Base-by-base conservation (phyloP, 2,797 vertebrate species). In the Mus caroli region DNA sequence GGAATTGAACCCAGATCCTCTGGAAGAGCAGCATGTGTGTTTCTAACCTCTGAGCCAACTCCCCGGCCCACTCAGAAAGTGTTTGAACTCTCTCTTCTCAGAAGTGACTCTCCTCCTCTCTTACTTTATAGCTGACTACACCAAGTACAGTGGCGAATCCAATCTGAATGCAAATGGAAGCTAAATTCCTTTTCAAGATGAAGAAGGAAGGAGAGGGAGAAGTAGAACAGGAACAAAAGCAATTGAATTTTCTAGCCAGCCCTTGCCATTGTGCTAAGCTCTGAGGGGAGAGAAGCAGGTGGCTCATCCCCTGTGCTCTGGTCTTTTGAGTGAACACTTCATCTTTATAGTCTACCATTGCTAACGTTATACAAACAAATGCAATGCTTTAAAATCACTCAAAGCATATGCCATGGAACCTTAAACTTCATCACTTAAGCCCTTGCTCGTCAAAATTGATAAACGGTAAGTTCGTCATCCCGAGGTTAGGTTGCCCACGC, bases 401-500 rank as follows among this genome's bases (percentile, higher is more conserved):
- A 75, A 93, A 93, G 67, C 28, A 19, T 24, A 69, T 5, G 37
- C 46, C 46, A 78, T 7, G 37, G 93, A 91, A 54, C 62, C 90
- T 84, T 71, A 84, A 77, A 89, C 88, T 62, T 79, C 69, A 31
- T 86, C 52, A 58, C 40, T 87, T 92, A 94, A 93, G 82, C 24
- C 71, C 26, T 56, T 12, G 34, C 82, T 10, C 60, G 90, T 80
- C 64, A 58, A 88, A 97, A 78, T 0, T 37, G 85, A 90, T 76
- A n/a, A 82, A 94, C 88, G 67, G 50, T 13, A 77, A 76, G 88
- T 75, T 95, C 46, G 4, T 91, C 96, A 64, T 84, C 46, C 54
- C 77, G 75, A 94, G 88, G 96, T 95, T 60, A 84, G 54, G 46
- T 19, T 31, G 24, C 96, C 96, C 94, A 95, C 96, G 34, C 24